A percentile compares a stretch with the other conserved stretches of the same genome.
phyloP scores from a whole-genome alignment of 2,888 invertebrate species.

The Mamestra brassicae region DNA sequence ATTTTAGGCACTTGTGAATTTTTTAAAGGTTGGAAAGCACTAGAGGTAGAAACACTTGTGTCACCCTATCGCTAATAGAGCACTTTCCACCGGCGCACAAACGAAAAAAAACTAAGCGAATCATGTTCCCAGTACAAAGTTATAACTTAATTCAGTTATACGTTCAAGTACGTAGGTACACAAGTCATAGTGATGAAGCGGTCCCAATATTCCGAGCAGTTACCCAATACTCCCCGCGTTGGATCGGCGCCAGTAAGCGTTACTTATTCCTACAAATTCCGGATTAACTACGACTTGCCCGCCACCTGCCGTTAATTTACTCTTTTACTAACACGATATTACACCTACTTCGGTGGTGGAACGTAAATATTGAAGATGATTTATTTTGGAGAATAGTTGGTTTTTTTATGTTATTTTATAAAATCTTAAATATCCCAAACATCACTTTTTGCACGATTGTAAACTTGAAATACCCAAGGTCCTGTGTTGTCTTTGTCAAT shows the following conservation, averaged over 20 bases:
- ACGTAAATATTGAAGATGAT: constrained; percentile 10
- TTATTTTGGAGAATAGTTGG: background rate
- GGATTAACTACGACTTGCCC: constrained; percentile 63
- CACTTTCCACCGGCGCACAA: background rate
- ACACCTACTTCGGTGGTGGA: constrained; percentile 24
- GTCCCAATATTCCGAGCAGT: constrained; percentile 72
- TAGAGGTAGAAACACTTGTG: too few species aligned
- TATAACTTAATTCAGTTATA: constrained; percentile 41
- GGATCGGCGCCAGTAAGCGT: constrained; percentile 75
- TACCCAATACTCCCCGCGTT: constrained; percentile 70
- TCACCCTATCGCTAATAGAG: background rate
- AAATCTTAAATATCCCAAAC: background rate
- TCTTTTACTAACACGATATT: constrained; percentile 48
- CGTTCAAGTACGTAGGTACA: constrained; percentile 40
- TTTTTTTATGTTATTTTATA: background rate
- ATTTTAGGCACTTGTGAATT: too few species aligned
- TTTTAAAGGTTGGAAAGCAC: too few species aligned
- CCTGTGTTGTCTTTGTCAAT: too few species aligned
- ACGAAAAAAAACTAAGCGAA: background rate
- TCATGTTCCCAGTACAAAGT: constrained; percentile 6
- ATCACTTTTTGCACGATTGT: background rate
- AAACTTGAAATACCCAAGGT: background rate
- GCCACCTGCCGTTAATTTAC: constrained; percentile 64
- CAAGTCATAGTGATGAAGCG: constrained; percentile 66
- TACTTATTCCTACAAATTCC: constrained; percentile 80